Conservation (phyloP, 1,140 invertebrate species). For the Oryzaephilus surinamensis region DNA sequence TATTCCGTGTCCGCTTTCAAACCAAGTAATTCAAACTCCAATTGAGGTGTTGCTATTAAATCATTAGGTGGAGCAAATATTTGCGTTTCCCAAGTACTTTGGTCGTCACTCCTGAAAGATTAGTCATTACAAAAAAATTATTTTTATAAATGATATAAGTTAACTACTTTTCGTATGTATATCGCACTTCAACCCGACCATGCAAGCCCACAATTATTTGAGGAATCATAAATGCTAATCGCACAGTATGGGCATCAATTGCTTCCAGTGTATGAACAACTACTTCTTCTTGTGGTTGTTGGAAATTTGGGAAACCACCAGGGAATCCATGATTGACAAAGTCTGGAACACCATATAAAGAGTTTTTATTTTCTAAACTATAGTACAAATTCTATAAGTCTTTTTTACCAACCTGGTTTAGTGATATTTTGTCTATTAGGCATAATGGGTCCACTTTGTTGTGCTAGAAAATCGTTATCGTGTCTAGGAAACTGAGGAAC, state of each 20-base stretch:
- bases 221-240: constrained; percentile 72
- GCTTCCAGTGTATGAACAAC: constrained; percentile 55
- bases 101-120: constrained; percentile 50
- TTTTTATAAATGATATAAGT: constrained; percentile 9
- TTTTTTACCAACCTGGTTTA: constrained; percentile 10
- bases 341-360: constrained; percentile 1
- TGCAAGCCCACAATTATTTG: constrained; percentile 70
- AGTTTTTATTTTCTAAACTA: not conserved
- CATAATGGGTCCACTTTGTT: constrained; percentile 4
- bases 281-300: constrained; percentile 38
- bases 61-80: constrained; percentile 75
- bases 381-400: no score
- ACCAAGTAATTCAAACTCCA: constrained; percentile 69
- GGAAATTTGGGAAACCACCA: constrained; percentile 5
- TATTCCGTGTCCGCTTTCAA: constrained; percentile 72
- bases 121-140: constrained; percentile 9
- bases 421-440: constrained; percentile 9
- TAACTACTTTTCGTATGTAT: constrained; percentile 54
- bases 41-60: constrained; percentile 67
- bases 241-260: constrained; percentile 64
- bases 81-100: constrained; percentile 66
- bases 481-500: not conserved
- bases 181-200: constrained; percentile 71
- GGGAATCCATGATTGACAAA: constrained; percentile 12
- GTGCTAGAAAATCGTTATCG: constrained; percentile 4